Evolutionary conservation across 2,797 vertebrate genomes (phyloP), one percentile per base, ranked within the genome.

Genomic region (Antennarius maculatus): DNA sequence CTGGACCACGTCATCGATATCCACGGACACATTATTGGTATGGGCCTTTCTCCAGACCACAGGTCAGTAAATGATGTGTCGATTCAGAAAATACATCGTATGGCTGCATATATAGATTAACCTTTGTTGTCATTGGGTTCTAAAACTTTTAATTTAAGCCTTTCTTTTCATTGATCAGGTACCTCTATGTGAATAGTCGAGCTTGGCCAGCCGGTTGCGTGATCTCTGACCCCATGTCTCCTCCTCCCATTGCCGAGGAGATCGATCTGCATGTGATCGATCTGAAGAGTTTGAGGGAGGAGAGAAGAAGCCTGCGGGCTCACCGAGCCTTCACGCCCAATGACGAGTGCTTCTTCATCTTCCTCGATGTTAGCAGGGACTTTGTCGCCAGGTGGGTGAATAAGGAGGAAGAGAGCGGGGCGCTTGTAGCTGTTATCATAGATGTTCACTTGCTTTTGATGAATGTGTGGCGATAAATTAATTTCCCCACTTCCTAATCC

Each of bases 11-110:
- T 99, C 54, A 98, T 99, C 0, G 97, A 99, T 61, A 95, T 99
- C 80, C 97, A 98, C 0, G 98, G 97, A 4, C 97, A 99, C 85
- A 97, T 99, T 77, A 96, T 99, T 0, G 97, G 98, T 69, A 99
- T 99, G 98, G 98, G 97, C 34, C 95, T 99, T 66, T 99, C 97
- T 47, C 97, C 98, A 1, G 98, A 99, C 91, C 95, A 99, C 91
- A 96, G 98, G 98, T 96, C 46, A 67, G 74, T 48, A 1, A 37
- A 46, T 27, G 3, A 49, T 48, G n/a, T 55, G 54, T 39, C 9
- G 1, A 34, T 34, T 5, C 5, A 34, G 37, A 39, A 39, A 11
- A 39, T 39, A 39, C 7, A 11, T 8, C 7, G 37, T 10, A 39
- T 39, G 37, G 37, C 31, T 34, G 5, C 31, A 34, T 34, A 8